phyloP scores from a whole-genome alignment of 1,140 invertebrate genomes.

The Vollenhovia emeryi region DNA sequence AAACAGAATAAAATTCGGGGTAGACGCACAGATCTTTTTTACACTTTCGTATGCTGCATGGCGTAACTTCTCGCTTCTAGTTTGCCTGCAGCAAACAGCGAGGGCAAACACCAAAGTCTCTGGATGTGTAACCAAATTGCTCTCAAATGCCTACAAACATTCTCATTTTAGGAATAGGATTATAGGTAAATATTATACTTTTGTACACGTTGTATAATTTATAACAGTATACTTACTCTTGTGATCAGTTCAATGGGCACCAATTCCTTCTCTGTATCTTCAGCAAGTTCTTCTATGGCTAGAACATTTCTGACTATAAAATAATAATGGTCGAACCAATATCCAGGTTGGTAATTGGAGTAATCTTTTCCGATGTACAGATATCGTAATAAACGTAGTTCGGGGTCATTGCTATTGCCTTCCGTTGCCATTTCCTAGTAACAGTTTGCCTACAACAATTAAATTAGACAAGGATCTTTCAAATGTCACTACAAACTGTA shows the following conservation, averaged over 20 bases:
- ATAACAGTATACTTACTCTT: constrained; percentile 79
- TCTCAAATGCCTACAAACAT: constrained; percentile 83
- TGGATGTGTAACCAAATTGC: constrained; percentile 85
- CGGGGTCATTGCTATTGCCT: constrained; percentile 48
- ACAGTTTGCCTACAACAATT: not conserved
- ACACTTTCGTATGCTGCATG: constrained; percentile 86
- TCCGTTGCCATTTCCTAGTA: constrained; percentile 60
- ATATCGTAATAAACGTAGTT: constrained; percentile 82
- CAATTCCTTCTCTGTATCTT: constrained; percentile 77
- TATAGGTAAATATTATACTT: constrained; percentile 56
- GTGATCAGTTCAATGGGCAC: constrained; percentile 84
- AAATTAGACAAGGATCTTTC: not conserved
- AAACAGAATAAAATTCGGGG: constrained; percentile 88
- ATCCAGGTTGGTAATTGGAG: constrained; percentile 86
- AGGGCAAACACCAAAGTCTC: constrained; percentile 87
- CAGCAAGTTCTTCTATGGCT: constrained; percentile 83
- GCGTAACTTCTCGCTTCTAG: constrained; percentile 80
- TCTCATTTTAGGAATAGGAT: constrained; percentile 18
- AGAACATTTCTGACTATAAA: constrained; percentile 82
- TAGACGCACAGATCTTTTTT: constrained; percentile 84
- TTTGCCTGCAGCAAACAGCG: constrained; percentile 85
- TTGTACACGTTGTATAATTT: constrained; percentile 35
- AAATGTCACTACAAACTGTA: no score
- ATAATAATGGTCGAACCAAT: constrained; percentile 86
- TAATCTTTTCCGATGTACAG: constrained; percentile 86